Evolutionary conservation across 2,797 vertebrate genomes (phyloP), one percentile per base, ranked within the genome.

Genomic region (Momotus momota): DNA sequence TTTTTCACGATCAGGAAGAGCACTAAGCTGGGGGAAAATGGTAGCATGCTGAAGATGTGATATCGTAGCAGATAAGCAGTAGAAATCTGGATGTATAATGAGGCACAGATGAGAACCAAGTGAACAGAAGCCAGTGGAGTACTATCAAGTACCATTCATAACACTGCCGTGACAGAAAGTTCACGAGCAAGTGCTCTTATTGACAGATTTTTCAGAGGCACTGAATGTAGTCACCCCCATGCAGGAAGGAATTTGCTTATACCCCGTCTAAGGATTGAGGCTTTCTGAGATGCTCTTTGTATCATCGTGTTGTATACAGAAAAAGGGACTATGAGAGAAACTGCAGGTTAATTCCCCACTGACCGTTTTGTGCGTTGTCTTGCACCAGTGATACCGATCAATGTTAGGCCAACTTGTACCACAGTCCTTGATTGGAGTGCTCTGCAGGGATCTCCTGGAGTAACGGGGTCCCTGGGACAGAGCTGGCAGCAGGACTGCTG

Each of bases 111-210:
- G 43, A 94, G 87, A 81, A 84, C 55, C 4, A 3, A 4, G 27
- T 14, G n/a, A 96, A 65, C 38, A 86, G 83, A 84, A 96, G 66
- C 64, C 83, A 65, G 17, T 1, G 8, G 49, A 93, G 69, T 81
- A 41, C 61, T 75, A 51, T 15, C 31, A 48, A 86, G 35, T 20
- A 27, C 10, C 14, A 21, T 19, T 81, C 14, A 3, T 10, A 74
- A 71, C 21, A 60, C 71, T 65, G 57, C 38, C 3, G 2, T 10
- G 67, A 65, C 54, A 52, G 46, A 69, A 78, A 57, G 35, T 41
- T 88, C 81, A 75, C 19, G 45, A 65, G 35, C 72, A 87, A 74
- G 33, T 25, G n/a, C 21, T 27, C 71, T 12, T 35, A 35, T 7
- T 7, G 17, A 6, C 6, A 10, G 12, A 12, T 5, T 82, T 62